Evolutionary conservation across 2,113 vertebrate genomes (phyloP).

Genomic region (Anarrhichthys ocellatus): DNA sequence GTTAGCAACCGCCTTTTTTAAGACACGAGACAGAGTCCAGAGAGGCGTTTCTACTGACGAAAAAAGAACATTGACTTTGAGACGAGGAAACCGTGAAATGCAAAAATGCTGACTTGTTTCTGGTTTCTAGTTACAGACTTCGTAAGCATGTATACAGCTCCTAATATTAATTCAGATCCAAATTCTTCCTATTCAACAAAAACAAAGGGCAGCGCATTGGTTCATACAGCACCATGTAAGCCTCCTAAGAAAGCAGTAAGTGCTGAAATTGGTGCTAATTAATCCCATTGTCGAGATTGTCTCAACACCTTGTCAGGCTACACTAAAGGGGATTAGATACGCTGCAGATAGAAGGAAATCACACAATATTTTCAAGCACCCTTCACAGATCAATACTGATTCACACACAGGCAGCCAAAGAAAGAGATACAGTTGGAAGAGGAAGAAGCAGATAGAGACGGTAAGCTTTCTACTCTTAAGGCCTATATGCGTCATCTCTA

Average conservation of each 20-base stretch:
- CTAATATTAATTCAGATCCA: constrained; percentile 1
- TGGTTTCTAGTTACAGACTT: not conserved
- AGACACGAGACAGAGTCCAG: too few species aligned
- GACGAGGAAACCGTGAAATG: not conserved
- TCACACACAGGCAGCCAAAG: constrained; percentile 4
- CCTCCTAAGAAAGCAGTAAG: constrained; percentile 36
- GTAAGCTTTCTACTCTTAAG: not conserved
- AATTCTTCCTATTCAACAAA: constrained; percentile 3
- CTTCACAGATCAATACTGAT: not conserved
- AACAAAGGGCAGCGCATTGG: not conserved
- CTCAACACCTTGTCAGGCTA: constrained; percentile 42
- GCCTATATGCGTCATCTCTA: not conserved
- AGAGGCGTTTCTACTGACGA: too few species aligned
- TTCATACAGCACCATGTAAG: constrained; percentile 17
- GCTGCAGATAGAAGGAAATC: constrained; percentile 35
- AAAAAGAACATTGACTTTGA: not conserved
- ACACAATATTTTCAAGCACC: constrained; percentile 21
- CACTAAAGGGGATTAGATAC: constrained; percentile 53
- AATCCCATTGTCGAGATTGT: constrained; percentile 51
- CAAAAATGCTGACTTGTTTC: not conserved
- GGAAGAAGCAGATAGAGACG: not conserved
- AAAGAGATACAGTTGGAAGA: not conserved
- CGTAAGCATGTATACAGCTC: not conserved
- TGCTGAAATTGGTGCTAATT: constrained; percentile 62
- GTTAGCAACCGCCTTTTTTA: too few species aligned